These are phyloP conservation scores for Ichneumoninae sp. DNA, from an alignment of 2,888 invertebrate species.

Conservation along the genomic window DNA sequence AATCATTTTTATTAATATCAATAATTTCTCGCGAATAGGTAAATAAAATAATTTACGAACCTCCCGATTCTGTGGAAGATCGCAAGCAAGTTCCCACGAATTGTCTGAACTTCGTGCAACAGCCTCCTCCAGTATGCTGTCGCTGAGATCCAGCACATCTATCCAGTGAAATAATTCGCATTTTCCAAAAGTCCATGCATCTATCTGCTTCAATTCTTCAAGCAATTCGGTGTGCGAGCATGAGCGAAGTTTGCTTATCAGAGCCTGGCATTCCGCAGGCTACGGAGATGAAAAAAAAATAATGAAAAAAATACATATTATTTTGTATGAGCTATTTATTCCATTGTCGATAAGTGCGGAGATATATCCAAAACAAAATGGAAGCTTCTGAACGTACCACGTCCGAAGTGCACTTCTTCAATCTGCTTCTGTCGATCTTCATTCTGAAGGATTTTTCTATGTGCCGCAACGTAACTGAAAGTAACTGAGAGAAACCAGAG, in stretches of 20 bases:
- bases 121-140: constrained; percentile 91
- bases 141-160: constrained; percentile 91
- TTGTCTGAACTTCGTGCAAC: constrained; percentile 87
- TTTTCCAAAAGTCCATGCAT: constrained; percentile 94
- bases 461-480: constrained; percentile 72
- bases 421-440: constrained; percentile 93
- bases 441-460: constrained; percentile 84
- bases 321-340: background rate
- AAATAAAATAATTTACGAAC: constrained; percentile 80
- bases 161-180: constrained; percentile 95
- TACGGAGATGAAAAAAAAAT: constrained; percentile 67
- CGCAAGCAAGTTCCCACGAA: constrained; percentile 90
- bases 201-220: constrained; percentile 89
- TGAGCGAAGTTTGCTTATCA: constrained; percentile 90
- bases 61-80: constrained; percentile 87
- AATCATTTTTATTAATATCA: constrained; percentile 7
- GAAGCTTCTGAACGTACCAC: constrained; percentile 85
- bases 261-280: constrained; percentile 90
- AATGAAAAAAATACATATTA: background rate
- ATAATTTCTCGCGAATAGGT: background rate
- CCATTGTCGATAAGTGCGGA: background rate
- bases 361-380: background rate
- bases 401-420: constrained; percentile 94
- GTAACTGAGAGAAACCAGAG: constrained; percentile 68
- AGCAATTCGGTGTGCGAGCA: constrained; percentile 88